A percentile compares a stretch with the other conserved stretches of the same genome.
phyloP scores from a whole-genome alignment of 35 echinoderm and acorn worm genomes.

The Chiridota heheva region DNA sequence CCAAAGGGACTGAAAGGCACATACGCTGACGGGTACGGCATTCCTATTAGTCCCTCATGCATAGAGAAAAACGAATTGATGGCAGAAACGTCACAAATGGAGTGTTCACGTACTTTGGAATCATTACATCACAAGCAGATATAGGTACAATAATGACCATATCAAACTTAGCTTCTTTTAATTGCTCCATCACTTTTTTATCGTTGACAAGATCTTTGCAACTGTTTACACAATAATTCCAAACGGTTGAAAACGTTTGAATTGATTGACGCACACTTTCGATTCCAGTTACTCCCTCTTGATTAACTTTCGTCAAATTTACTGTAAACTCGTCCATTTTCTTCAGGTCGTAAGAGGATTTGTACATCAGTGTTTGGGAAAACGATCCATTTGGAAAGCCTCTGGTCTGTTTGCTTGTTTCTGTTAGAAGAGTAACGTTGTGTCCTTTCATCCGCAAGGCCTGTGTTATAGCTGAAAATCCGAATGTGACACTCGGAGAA shows the following conservation, averaged over 20 bases:
- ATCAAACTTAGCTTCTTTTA: conserved; percentile 28
- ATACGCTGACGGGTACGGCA: conserved; percentile 26
- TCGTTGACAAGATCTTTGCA: conserved; percentile 28
- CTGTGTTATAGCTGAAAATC: conserved; percentile 2
- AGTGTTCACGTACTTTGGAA: not conserved
- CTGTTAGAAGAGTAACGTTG: conserved; percentile 1
- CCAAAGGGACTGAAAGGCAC: not conserved
- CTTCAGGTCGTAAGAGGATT: not conserved
- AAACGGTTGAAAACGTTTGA: too few species aligned
- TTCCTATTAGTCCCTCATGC: conserved; percentile 9
- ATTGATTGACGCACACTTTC: too few species aligned
- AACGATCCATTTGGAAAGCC: conserved; percentile 31
- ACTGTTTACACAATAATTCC: too few species aligned
- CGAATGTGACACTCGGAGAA: not conserved
- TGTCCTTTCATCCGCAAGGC: not conserved
- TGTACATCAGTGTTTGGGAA: conserved; percentile 3
- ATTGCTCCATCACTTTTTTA: not conserved
- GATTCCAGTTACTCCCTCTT: too few species aligned
- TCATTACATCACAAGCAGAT: conserved; percentile 20
- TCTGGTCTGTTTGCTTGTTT: not conserved
- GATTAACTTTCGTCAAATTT: not conserved
- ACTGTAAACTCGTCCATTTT: not conserved
- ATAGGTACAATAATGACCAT: conserved; percentile 13
- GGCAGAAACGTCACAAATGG: conserved; percentile 21
- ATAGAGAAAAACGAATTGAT: not conserved